A percentile compares a stretch with the other conserved stretches of the same genome.
phyloP scores from a whole-genome alignment of 2,113 vertebrate genomes.

The Psephotus haematonotus region DNA sequence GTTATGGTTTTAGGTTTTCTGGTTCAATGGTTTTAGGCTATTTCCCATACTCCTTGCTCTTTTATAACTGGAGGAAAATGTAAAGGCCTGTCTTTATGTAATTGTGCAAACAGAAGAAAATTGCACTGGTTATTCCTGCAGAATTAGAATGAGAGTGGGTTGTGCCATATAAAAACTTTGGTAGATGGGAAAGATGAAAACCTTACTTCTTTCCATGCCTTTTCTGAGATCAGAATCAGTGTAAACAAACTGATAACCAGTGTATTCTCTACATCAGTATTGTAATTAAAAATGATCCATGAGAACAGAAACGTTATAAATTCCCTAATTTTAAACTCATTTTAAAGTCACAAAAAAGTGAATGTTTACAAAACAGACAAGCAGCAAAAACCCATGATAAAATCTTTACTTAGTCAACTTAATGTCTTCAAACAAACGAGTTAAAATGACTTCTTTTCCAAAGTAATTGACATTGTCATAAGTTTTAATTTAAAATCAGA shows the following conservation, averaged over 20 bases:
- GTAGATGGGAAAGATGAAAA: neutral
- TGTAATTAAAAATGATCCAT: neutral
- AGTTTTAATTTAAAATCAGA: neutral
- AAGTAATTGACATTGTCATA: neutral
- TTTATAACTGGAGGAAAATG: neutral
- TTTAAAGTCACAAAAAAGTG: neutral
- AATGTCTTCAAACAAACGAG: neutral
- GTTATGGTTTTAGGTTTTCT: neutral
- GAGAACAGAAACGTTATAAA: neutral
- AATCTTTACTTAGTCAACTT: neutral
- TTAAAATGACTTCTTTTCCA: neutral
- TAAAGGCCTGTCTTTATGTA: neutral
- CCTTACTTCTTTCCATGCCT: neutral
- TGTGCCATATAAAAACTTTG: neutral
- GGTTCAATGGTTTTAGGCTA: neutral
- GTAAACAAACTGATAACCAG: neutral
- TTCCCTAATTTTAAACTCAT: neutral
- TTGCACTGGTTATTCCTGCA: neutral
- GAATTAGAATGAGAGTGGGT: neutral
- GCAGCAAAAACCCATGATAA: neutral
- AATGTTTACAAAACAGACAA: neutral
- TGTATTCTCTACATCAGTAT: neutral
- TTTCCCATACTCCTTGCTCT: neutral
- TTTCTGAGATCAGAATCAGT: neutral
- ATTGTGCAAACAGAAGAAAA: neutral